Evolutionary conservation across 1,140 invertebrate species (phyloP).

Genomic region (Coptotermes formosanus): DNA sequence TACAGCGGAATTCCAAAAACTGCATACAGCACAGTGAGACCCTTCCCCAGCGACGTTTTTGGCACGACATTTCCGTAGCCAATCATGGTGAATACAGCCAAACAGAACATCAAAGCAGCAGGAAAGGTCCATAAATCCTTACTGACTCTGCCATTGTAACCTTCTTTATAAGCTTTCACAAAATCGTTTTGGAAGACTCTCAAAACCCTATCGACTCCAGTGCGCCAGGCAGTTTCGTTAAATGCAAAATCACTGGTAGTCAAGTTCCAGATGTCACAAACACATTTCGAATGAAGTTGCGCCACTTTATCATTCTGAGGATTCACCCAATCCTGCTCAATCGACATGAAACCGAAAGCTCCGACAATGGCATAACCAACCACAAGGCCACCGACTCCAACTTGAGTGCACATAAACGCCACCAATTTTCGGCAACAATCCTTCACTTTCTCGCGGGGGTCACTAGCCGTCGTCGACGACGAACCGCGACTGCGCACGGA

Average conservation of each 20-base stretch:
- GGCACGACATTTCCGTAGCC: slow-evolving; percentile 95
- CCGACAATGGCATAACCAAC: slow-evolving; percentile 94
- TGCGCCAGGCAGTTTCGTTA: slow-evolving; percentile 68
- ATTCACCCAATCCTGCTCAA: slow-evolving; percentile 73
- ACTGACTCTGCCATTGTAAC: slow-evolving; percentile 72
- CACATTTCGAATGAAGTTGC: slow-evolving; percentile 54
- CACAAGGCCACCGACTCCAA: slow-evolving; percentile 91
- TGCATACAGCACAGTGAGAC: slow-evolving; percentile 89
- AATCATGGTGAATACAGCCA: slow-evolving; percentile 89
- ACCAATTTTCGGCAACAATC: slow-evolving; percentile 81
- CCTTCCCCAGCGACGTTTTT: slow-evolving; percentile 86
- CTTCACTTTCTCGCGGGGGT: slow-evolving; percentile 70
- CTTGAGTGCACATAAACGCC: slow-evolving; percentile 90
- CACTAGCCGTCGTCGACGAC: slow-evolving; percentile 61
- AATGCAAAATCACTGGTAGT: slow-evolving; percentile 72
- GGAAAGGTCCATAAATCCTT: slow-evolving; percentile 80
- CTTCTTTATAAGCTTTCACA: slow-evolving; percentile 63
- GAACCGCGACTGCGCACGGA: slow-evolving; percentile 66
- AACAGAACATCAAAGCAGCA: slow-evolving; percentile 80
- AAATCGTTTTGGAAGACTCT: slow-evolving; percentile 70
- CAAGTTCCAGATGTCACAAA: slow-evolving; percentile 69
- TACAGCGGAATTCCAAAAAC: slow-evolving; percentile 93
- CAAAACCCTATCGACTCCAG: slow-evolving; percentile 64
- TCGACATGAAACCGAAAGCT: slow-evolving; percentile 84
- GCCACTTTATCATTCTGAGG: slow-evolving; percentile 53